Conservation (phyloP, 1,140 invertebrate genomes). For the Orchesella cincta region DNA sequence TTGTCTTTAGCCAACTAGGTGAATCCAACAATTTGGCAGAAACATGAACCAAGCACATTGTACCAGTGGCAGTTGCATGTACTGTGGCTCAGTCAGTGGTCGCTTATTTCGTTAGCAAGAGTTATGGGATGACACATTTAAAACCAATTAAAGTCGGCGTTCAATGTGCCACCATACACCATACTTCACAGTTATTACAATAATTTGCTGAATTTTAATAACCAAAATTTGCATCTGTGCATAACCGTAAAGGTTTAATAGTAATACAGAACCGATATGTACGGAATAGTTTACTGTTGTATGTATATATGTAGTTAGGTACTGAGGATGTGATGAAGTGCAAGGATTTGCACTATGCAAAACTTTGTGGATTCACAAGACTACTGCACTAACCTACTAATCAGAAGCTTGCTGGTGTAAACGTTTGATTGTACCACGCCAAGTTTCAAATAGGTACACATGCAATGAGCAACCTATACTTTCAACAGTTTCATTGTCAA, state of each 20-base stretch:
- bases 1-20: no score
- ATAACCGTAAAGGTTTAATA: not conserved
- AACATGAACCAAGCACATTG: not conserved
- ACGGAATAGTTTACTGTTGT: no score
- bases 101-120: not conserved
- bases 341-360: no score
- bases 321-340: no score
- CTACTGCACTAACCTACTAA: no score
- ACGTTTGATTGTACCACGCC: no score
- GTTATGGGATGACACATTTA: not conserved
- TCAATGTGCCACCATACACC: not conserved
- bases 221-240: not conserved
- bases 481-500: not conserved
- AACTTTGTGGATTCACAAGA: no score
- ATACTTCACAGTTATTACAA: slow-evolving; percentile 15
- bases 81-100: not conserved
- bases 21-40: no score
- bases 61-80: not conserved
- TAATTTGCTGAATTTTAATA: slow-evolving; percentile 26
- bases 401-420: no score
- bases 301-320: no score
- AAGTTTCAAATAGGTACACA: not conserved
- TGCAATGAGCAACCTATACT: not conserved
- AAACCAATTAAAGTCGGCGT: slow-evolving; percentile 10
- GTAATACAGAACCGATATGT: not conserved